Evolutionary conservation across 1,140 invertebrate genomes (phyloP), one percentile per base, ranked within the genome.

Genomic region (Eurytemora carolleeae): DNA sequence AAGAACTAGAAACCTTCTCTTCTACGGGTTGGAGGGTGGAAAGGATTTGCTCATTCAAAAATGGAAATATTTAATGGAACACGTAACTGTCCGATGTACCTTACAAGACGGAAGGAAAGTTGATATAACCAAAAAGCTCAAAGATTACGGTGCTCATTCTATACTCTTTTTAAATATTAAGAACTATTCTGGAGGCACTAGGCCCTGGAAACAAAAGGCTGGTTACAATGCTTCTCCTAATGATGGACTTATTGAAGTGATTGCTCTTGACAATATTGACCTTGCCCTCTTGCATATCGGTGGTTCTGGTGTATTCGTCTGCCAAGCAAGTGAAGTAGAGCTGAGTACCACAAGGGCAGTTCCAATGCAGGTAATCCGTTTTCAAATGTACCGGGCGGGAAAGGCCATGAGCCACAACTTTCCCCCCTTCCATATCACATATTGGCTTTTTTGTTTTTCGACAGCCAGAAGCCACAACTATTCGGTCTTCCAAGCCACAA

Each of bases 281-380:
- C 24, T 60, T 19, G 59, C 59, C 31, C 25, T 60, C n/a, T 31
- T 60, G n/a, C 59, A 60, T 18, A 20, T 31, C 2, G 59, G 59
- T 18, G 59, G 59, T 2, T 20, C 24, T 20, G 59, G 59, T 12
- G 44, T 31, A 15, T 44, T 26, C 24, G 26, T 60, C 15, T 60
- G 59, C 23, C 59, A 60, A 23, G 25, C 24, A 26, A 55, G 24
- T 18, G 19, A 15, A 24, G 59, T 31, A 1, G 26, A 44, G 15
- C 25, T 60, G 19, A 60, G 15, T 16, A 55, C 59, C 2, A 53
- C 18, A 15, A 18, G 19, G 22, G 18, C 31, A 22, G 31, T 60
- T 16, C 59, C 59, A n/a, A 60, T 60, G 59, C 59, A 60, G 53
- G 24, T n/a, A n/a, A n/a, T n/a, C n/a, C n/a, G n/a, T n/a, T n/a